These are phyloP conservation scores for Eonycteris spelaea DNA, from an alignment of 2,113 vertebrate genomes.

Conservation along the genomic window DNA sequence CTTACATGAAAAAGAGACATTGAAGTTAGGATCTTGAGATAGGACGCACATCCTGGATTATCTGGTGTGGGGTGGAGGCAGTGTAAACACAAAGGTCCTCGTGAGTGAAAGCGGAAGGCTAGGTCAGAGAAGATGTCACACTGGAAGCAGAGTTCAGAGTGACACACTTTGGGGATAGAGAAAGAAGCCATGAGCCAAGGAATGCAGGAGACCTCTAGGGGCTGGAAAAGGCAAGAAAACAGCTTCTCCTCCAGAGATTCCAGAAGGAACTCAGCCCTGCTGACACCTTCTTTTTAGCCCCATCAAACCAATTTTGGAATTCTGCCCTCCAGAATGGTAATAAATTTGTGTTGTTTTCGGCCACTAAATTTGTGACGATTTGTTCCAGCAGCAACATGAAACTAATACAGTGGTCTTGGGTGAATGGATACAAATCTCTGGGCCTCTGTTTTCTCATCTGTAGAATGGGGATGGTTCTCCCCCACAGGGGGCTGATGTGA, in stretches of 20 bases:
- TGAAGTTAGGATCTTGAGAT: neutral
- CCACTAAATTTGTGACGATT: too few relatives aligned
- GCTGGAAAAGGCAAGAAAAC: neutral
- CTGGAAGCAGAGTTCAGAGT: neutral
- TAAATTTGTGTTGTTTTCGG: neutral
- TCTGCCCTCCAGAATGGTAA: neutral
- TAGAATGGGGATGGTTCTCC: neutral
- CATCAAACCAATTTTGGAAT: neutral
- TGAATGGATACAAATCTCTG: neutral
- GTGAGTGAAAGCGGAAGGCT: neutral
- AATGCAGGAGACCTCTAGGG: neutral
- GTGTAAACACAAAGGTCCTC: neutral
- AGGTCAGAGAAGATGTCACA: neutral
- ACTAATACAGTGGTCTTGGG: neutral
- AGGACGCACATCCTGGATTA: neutral
- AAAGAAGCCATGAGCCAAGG: neutral
- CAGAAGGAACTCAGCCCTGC: neutral
- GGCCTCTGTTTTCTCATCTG: neutral
- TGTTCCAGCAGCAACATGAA: neutral
- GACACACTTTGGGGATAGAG: too few relatives aligned
- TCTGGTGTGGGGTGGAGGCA: neutral
- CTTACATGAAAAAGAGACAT: neutral
- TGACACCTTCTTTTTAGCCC: too few relatives aligned
- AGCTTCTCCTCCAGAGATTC: accelerated
- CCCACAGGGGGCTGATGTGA: accelerated